phyloP scores from a whole-genome alignment of 2,797 vertebrate species.

The Craterocephalus amniculus region DNA sequence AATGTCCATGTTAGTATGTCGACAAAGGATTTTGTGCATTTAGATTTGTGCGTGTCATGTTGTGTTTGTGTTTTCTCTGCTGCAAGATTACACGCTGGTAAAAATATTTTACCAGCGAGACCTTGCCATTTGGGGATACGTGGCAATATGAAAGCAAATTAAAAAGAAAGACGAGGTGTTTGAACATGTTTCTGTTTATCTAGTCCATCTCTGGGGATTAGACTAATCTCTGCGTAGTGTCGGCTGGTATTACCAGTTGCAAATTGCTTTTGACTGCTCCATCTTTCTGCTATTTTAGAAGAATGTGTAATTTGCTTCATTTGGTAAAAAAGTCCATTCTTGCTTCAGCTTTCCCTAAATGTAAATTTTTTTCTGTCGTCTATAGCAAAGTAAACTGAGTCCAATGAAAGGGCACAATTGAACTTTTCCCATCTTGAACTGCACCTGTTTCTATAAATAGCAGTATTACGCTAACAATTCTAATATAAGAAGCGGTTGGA shows the following conservation, averaged over 20 bases:
- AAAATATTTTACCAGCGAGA: not conserved
- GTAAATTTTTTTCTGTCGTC: constrained; percentile 2
- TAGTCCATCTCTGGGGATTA: not conserved
- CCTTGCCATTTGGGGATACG: not conserved
- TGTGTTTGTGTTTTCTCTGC: not conserved
- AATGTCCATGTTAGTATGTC: no score
- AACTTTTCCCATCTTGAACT: constrained; percentile 18
- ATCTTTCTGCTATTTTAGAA: not conserved
- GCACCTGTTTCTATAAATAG: constrained; percentile 41
- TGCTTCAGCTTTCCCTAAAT: not conserved
- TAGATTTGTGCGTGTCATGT: not conserved
- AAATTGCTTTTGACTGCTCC: not conserved
- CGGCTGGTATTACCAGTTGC: not conserved
- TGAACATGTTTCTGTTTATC: not conserved
- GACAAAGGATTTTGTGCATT: not conserved
- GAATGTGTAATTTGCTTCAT: not conserved
- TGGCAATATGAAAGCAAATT: not conserved
- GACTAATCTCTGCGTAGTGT: not conserved
- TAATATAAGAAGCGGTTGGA: constrained; percentile 17
- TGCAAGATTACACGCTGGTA: not conserved
- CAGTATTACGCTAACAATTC: constrained; percentile 1
- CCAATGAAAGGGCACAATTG: not conserved
- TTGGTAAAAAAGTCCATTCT: not conserved
- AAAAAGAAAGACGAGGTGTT: not conserved
- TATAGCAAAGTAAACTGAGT: not conserved